Base-by-base conservation (phyloP, 2,113 vertebrate genomes). In the Orcinus orca region DNA sequence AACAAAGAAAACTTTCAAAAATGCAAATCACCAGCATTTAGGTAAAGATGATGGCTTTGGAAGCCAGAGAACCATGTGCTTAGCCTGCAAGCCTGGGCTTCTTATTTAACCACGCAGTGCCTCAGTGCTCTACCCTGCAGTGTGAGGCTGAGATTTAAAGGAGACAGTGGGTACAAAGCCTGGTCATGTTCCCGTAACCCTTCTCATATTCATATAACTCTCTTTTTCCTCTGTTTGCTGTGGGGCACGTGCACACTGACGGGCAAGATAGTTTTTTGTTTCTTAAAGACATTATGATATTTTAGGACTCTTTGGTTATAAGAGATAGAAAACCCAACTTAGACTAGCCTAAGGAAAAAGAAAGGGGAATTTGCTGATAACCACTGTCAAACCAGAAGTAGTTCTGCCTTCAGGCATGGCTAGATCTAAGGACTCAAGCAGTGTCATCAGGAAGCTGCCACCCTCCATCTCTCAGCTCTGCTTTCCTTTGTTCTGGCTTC, bases 301-400 rank as follows among this genome's bases (percentile, higher is more conserved):
- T 25, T 58, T 50, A 58, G n/a, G 20, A 68, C 29, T 70, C 62
- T 76, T 50, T 71, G 29, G 31, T 93, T 44, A 5, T 80, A 70
- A 82, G 41, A 84, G 33, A 88, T 8, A 47, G 79, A 77, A 97
- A 93, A 82, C 41, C 11, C 67, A 55, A 3, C 26, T n/a, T 38
- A 63, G 20, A 10, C 79, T 58, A 21, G 8, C 41, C 29, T 68
- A 25, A 60, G 58, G 80, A 29, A 68, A 63, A 68, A 68, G n/a
- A 81, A 88, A 47, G 60, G 36, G 47, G 33, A 74, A 29, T 67
- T 92, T 12, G 38, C 58, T 81, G 13, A 53, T 73, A 71, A 65
- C 36, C 55, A 33, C 31, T 58, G 65, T 38, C 20, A 79, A 33
- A 50, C 60, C 36, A 50, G 21, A 23, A 73, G 6, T 76, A 36